Conservation (phyloP, 2,888 invertebrate genomes). For the Mellilla xanthometata region DNA sequence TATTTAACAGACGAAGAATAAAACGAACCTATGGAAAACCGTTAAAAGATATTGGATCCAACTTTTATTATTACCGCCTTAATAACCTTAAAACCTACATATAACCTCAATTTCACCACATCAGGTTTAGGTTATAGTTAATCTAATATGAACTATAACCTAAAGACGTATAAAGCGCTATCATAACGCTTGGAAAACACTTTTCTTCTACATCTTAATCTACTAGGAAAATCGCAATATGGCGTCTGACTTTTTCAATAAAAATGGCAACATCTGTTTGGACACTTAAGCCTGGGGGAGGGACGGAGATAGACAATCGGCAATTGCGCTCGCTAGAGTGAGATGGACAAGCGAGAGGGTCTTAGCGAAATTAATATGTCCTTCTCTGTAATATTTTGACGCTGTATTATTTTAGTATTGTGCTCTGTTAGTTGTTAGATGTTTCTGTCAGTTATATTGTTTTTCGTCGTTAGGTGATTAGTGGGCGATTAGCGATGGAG, state of each 20-base stretch:
- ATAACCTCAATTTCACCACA: too few relatives aligned
- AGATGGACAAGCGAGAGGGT: constrained; percentile 48
- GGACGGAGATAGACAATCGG: constrained; percentile 47
- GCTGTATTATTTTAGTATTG: constrained; percentile 76
- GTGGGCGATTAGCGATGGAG: constrained; percentile 36
- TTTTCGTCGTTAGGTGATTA: constrained; percentile 31
- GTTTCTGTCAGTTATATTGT: constrained; percentile 56
- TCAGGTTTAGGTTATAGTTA: too few relatives aligned
- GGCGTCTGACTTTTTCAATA: constrained; percentile 79
- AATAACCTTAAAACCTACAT: too few relatives aligned
- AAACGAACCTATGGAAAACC: too few relatives aligned
- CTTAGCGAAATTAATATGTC: constrained; percentile 76
- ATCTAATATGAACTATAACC: background rate
- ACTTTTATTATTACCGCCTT: too few relatives aligned
- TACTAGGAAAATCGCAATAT: constrained; percentile 70
- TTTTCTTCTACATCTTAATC: constrained; percentile 74
- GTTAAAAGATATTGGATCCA: too few relatives aligned
- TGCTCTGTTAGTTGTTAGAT: too few relatives aligned
- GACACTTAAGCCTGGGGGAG: constrained; percentile 76
- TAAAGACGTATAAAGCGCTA: constrained; percentile 41
- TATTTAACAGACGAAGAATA: too few relatives aligned
- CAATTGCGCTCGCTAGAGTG: constrained; percentile 35
- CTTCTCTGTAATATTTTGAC: constrained; percentile 69
- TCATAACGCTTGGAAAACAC: constrained; percentile 38
- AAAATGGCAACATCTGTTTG: constrained; percentile 74